Percentiles rank a stretch among this genome's conserved stretches.
Evolutionary conservation across 2,888 invertebrate species (phyloP).

Genomic region (Dynastes tityus): DNA sequence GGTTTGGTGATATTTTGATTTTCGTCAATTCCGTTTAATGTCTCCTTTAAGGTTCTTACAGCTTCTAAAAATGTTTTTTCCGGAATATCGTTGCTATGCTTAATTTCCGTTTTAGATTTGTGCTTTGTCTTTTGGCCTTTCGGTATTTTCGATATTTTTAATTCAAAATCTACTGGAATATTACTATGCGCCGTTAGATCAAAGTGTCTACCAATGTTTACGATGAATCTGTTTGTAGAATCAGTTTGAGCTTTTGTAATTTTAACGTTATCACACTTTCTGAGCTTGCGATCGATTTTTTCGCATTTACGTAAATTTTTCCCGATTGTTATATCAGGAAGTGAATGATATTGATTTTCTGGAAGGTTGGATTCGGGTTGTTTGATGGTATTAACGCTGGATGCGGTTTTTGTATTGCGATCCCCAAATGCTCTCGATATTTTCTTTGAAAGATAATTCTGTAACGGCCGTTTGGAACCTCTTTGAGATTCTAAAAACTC

Average conservation of each 20-base stretch:
- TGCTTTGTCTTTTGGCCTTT: conserved; percentile 58
- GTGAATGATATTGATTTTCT: conserved; percentile 81
- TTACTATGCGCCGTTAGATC: conserved; percentile 66
- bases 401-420: conserved; percentile 65
- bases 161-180: conserved; percentile 68
- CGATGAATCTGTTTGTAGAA: conserved; percentile 67
- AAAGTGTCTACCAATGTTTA: conserved; percentile 70
- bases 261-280: conserved; percentile 68
- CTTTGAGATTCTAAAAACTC: conserved; percentile 69
- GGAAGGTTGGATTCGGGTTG: conserved; percentile 68
- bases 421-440: conserved; percentile 69
- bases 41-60: conserved; percentile 66
- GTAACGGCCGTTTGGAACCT: conserved; percentile 67
- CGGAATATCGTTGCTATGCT: conserved; percentile 49
- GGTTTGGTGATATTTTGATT: conserved; percentile 63
- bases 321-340: conserved; percentile 81
- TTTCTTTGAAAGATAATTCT: conserved; percentile 68
- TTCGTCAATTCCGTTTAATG: conserved; percentile 60
- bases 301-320: conserved; percentile 81
- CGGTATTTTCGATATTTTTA: conserved; percentile 69
- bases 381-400: conserved; percentile 24
- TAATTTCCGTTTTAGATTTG: conserved; percentile 47
- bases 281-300: conserved; percentile 80
- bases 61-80: conserved; percentile 64
- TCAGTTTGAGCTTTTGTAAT: conserved; percentile 56